A percentile compares a stretch with the other conserved stretches of the same genome.
Conservation (phyloP, 2,888 invertebrate genomes). For the Gastrophysa polygoni region DNA sequence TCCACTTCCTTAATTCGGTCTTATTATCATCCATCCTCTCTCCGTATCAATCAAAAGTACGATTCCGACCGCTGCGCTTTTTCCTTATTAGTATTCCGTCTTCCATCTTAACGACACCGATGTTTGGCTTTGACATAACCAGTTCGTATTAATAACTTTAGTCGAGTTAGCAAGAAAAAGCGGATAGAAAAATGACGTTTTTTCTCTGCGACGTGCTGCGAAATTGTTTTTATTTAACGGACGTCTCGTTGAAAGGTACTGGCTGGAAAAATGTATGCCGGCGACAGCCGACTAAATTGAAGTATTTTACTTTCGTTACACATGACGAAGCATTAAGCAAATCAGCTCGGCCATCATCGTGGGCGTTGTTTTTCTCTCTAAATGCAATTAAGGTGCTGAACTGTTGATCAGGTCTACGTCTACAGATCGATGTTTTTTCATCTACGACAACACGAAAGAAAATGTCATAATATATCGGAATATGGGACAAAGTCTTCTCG, state of each 20-base stretch:
- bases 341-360: slow-evolving; percentile 47
- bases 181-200: slow-evolving; percentile 60
- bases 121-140: slow-evolving; percentile 62
- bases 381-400: slow-evolving; percentile 46
- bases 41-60: slow-evolving; percentile 56
- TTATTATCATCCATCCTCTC: slow-evolving; percentile 55
- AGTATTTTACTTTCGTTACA: slow-evolving; percentile 55
- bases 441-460: too few relatives aligned
- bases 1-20: slow-evolving; percentile 52
- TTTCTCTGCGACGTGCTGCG: slow-evolving; percentile 50
- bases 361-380: slow-evolving; percentile 43
- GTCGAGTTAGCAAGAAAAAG: slow-evolving; percentile 56
- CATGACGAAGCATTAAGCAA: slow-evolving; percentile 55
- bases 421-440: too few relatives aligned
- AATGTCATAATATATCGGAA: too few relatives aligned
- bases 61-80: slow-evolving; percentile 41
- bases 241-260: slow-evolving; percentile 55
- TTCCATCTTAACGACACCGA: slow-evolving; percentile 57
- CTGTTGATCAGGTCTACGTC: slow-evolving; percentile 14
- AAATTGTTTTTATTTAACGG: slow-evolving; percentile 51
- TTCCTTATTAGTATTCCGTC: slow-evolving; percentile 60
- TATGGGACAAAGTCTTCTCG: too few relatives aligned
- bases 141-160: slow-evolving; percentile 62
- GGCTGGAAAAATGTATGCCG: slow-evolving; percentile 57
- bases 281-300: slow-evolving; percentile 59